Conservation (phyloP, 1,140 invertebrate genomes). For the Oryctes rhinoceros region DNA sequence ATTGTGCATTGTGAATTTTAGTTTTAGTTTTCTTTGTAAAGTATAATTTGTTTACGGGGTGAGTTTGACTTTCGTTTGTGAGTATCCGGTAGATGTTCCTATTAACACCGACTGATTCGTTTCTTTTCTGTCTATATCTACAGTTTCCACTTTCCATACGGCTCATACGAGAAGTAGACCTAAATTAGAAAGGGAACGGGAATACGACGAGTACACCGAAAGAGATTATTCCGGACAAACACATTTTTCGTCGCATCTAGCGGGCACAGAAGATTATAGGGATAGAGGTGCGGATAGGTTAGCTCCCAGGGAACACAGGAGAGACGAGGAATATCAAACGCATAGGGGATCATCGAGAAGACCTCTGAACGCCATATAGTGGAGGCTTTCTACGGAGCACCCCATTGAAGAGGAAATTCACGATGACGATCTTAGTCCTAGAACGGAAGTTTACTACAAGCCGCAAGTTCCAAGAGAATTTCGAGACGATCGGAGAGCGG, state of each 20-base stretch:
- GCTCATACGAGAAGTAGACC: conserved; percentile 54
- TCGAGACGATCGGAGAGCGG: conserved; percentile 52
- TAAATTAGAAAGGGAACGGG: conserved; percentile 59
- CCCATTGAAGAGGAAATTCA: conserved; percentile 61
- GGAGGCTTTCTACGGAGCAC: conserved; percentile 62
- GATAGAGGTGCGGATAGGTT: conserved; percentile 51
- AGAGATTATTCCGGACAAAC: conserved; percentile 52
- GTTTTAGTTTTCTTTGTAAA: conserved; percentile 35
- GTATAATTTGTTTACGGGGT: conserved; percentile 33
- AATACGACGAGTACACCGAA: conserved; percentile 61
- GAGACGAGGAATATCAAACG: conserved; percentile 63
- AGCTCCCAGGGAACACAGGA: conserved; percentile 53
- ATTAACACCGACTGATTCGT: background rate
- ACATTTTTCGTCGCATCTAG: conserved; percentile 50
- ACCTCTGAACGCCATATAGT: conserved; percentile 65
- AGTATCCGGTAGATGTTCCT: background rate
- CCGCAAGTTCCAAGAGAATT: conserved; percentile 59
- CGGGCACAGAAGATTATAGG: conserved; percentile 56
- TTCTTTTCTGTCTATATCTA: conserved; percentile 38
- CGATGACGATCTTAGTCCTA: conserved; percentile 54
- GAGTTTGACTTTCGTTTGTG: conserved; percentile 34
- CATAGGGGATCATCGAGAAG: conserved; percentile 63
- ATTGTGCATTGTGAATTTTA: conserved; percentile 39
- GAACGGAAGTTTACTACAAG: conserved; percentile 56
- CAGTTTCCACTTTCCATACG: conserved; percentile 58